These are phyloP conservation scores for Cebuella pygmaea DNA, from an alignment of 2,797 vertebrate species.

Conservation along the genomic window DNA sequence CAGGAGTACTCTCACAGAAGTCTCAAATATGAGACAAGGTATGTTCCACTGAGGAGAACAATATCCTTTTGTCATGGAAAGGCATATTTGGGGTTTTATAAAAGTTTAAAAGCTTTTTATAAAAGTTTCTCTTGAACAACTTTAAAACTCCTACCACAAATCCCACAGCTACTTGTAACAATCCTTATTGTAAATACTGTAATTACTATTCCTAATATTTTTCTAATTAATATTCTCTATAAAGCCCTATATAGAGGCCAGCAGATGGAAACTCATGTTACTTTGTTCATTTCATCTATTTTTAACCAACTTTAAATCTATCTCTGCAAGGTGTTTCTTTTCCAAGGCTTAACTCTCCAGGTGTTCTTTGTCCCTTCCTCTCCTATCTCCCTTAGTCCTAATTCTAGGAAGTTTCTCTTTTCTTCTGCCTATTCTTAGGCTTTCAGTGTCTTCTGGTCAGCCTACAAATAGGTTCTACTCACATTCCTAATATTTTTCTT, in stretches of 20 bases:
- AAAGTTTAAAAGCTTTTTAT: neutral
- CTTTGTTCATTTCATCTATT: neutral
- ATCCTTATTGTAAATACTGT: neutral
- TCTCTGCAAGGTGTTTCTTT: neutral
- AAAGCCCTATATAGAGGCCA: neutral
- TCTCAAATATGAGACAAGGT: neutral
- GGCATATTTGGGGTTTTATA: neutral
- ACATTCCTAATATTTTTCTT: neutral
- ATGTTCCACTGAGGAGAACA: neutral
- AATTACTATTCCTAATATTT: neutral
- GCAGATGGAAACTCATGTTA: neutral
- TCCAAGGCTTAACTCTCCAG: neutral
- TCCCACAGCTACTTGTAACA: neutral
- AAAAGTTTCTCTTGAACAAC: neutral
- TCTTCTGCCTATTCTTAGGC: neutral
- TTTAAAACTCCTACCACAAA: neutral
- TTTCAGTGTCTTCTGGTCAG: neutral
- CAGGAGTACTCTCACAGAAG: neutral
- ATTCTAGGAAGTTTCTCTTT: neutral
- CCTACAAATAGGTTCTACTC: neutral
- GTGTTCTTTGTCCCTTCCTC: neutral
- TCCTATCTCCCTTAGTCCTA: neutral
- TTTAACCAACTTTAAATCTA: neutral
- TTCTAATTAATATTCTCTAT: neutral
- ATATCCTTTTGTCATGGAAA: neutral